phyloP scores from a whole-genome alignment of 2,888 invertebrate genomes.

The Epistrophella euchroma region DNA sequence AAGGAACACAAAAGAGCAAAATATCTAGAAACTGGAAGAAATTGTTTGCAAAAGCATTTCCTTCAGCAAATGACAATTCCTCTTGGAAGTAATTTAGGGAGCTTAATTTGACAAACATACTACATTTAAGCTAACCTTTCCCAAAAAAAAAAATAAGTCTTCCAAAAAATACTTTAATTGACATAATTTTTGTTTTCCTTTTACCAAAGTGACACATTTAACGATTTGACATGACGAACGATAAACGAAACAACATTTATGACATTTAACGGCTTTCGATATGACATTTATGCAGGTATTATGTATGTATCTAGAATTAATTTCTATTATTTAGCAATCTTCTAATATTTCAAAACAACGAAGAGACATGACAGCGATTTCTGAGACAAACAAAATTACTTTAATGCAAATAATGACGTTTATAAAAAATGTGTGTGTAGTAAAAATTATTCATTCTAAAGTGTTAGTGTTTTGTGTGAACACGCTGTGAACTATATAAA shows the following conservation, averaged over 20 bases:
- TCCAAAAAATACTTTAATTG: not conserved
- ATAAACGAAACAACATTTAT: conserved; percentile 55
- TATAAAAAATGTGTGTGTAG: conserved; percentile 29
- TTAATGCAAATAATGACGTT: conserved; percentile 46
- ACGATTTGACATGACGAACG: conserved; percentile 51
- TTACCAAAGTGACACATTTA: not conserved
- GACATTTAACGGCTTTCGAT: conserved; percentile 10
- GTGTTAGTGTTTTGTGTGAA: conserved; percentile 69
- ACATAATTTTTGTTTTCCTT: not conserved
- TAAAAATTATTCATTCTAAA: conserved; percentile 44
- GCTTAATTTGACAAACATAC: no score
- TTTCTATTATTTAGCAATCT: conserved; percentile 42
- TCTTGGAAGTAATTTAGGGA: no score
- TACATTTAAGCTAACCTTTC: no score
- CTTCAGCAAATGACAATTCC: no score
- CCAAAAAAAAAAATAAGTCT: no score
- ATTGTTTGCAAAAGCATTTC: no score
- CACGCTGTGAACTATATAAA: conserved; percentile 30
- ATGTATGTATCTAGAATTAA: not conserved
- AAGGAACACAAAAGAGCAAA: no score
- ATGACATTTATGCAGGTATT: not conserved
- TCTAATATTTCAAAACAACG: conserved; percentile 41
- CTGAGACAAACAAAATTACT: conserved; percentile 43
- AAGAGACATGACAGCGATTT: conserved; percentile 50
- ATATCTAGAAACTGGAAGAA: no score